These are phyloP conservation scores for Nephrotoma guestfalica DNA, from an alignment of 2,888 invertebrate genomes.

Conservation along the genomic window DNA sequence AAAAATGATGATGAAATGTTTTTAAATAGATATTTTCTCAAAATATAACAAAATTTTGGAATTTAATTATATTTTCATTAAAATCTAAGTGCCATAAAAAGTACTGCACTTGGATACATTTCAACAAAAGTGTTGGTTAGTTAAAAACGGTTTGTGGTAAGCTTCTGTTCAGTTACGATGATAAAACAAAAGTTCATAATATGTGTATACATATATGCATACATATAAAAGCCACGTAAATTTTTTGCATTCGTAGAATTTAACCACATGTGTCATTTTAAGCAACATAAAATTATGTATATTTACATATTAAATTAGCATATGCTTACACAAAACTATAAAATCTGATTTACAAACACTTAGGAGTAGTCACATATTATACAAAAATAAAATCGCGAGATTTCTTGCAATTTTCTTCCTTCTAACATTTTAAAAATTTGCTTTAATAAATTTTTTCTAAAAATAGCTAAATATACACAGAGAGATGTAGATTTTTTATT, in stretches of 20 bases:
- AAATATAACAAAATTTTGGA: not conserved
- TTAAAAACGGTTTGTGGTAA: not conserved
- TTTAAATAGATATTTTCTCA: not conserved
- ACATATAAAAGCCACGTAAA: not conserved
- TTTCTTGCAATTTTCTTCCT: not conserved
- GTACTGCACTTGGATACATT: too few relatives aligned
- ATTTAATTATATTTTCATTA: not conserved
- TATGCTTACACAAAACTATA: not conserved
- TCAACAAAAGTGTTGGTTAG: not conserved
- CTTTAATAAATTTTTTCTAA: not conserved
- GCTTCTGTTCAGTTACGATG: too few relatives aligned
- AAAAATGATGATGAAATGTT: not conserved
- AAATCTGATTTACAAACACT: not conserved
- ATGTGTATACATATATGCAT: not conserved
- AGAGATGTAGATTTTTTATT: not conserved
- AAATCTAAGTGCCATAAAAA: not conserved
- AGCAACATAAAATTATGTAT: not conserved
- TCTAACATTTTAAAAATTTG: not conserved
- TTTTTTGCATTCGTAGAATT: not conserved
- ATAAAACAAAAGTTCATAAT: not conserved
- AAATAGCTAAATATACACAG: not conserved
- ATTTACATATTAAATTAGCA: not conserved
- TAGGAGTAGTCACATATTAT: not conserved
- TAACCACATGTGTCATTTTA: not conserved
- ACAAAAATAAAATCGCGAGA: not conserved